Conservation (phyloP, 2,797 vertebrate genomes). For the Clangula hyemalis region DNA sequence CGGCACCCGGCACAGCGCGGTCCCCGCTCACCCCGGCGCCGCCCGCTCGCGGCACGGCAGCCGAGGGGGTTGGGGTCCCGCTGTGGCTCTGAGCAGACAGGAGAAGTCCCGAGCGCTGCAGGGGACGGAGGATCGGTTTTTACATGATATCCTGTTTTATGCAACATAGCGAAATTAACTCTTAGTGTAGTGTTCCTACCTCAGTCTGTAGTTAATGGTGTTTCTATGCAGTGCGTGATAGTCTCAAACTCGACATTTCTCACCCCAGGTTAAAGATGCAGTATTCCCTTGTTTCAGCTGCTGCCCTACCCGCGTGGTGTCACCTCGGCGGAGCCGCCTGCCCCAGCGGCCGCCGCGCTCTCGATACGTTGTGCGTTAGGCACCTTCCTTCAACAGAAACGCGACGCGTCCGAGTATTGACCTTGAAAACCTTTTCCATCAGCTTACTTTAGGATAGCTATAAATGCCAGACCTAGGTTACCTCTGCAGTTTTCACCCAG, state of each 20-base stretch:
- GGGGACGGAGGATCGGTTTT: neutral
- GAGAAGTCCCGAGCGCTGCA: neutral
- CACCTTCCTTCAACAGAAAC: neutral
- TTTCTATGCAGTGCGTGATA: slow-evolving; percentile 78
- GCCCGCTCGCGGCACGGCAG: neutral
- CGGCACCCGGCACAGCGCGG: too few species aligned
- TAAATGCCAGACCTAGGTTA: neutral
- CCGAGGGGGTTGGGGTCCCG: neutral
- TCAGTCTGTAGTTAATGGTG: slow-evolving; percentile 76
- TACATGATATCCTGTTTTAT: slow-evolving; percentile 72
- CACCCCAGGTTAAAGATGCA: neutral
- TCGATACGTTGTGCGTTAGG: neutral
- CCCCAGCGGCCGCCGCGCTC: neutral
- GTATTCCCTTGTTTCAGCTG: slow-evolving; percentile 29
- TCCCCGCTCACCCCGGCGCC: neutral
- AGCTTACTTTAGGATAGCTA: slow-evolving; percentile 21
- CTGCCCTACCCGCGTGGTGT: slow-evolving; percentile 31
- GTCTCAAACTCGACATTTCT: slow-evolving; percentile 40
- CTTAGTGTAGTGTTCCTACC: slow-evolving; percentile 82
- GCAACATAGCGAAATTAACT: slow-evolving; percentile 74
- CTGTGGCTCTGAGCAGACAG: neutral
- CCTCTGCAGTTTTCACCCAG: slow-evolving; percentile 11
- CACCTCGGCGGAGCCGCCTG: neutral
- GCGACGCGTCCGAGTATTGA: neutral
- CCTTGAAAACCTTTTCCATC: neutral